Conservation (phyloP, 2,113 vertebrate genomes). For the Salvelinus sp. region DNA sequence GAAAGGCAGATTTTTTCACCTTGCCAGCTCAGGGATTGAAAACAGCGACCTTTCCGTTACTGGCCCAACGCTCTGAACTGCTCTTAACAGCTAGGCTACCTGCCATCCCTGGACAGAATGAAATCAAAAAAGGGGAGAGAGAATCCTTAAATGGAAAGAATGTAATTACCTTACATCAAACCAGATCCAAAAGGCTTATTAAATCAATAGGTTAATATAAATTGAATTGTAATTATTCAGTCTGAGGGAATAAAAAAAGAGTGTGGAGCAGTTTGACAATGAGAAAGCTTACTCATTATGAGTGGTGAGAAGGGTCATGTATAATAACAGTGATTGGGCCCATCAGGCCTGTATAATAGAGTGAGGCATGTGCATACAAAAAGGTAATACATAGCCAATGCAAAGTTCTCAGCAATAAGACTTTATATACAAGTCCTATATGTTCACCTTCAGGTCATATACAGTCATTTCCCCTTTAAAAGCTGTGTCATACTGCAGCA, state of each 20-base stretch:
- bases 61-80: no score
- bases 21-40: no score
- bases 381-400: not conserved
- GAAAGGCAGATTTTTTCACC: no score
- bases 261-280: not conserved
- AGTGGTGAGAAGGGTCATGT: slow-evolving; percentile 2
- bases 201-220: slow-evolving; percentile 32
- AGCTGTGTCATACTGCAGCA: no score
- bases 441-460: no score
- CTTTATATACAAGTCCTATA: not conserved
- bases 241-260: slow-evolving; percentile 12
- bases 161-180: slow-evolving; percentile 39
- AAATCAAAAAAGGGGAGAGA: slow-evolving; percentile 15
- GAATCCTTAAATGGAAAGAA: slow-evolving; percentile 31
- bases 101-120: slow-evolving; percentile 8
- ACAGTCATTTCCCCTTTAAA: no score
- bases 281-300: not conserved
- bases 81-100: no score
- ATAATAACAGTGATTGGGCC: not conserved
- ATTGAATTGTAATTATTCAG: slow-evolving; percentile 22
- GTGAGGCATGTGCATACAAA: not conserved
- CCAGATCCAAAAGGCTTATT: slow-evolving; percentile 26
- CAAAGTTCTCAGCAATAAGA: not conserved
- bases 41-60: no score
- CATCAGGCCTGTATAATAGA: not conserved